Base-by-base conservation (phyloP, 2,888 invertebrate species). In the Polydesmus complanatus region DNA sequence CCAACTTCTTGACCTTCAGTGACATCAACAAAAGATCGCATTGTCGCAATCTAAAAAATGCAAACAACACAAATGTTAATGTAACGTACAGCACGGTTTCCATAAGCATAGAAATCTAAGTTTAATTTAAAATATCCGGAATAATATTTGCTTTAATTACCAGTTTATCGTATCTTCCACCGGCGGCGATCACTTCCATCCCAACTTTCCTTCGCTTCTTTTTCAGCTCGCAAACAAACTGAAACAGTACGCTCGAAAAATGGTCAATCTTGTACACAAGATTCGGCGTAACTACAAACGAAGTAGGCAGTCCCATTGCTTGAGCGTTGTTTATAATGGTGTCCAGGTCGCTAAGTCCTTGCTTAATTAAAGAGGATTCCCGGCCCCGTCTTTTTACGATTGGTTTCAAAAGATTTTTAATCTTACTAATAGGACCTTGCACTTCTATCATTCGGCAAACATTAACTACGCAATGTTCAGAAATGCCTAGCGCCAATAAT, bases 161-260 rank as follows among this genome's bases (percentile, higher is more conserved):
- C 77, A 94, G 79, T 11, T 80, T 80, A 73, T 95, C 92, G 68
- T 94, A 96, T 67, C 93, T 81, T 49, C 94, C 93, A 0, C 95
- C 95, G 5, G 83, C 86, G 0, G 93, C 93, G 52, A 95, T 78
- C 0, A 92, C 82, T 66, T 80, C 86, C 68, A 77, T 80, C 65
- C 76, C 81, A 21, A 74, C 73, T 63, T 77, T 77, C 49, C 69
- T 70, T 64, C 77, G 78, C 64, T 78, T 80, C 63, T 77, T 77
- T 65, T 78, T 79, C 54, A 78, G 69, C 66, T 82, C 80, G 66
- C 80, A 80, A 2, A 80, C 80, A 66, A 85, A 77, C 72, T 86
- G 84, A 69, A 80, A 86, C 65, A 84, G 78, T 68, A 84, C 75
- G 0, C 86, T 85, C 3, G 81, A 82, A 71, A 81, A 83, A 65